phyloP scores from a whole-genome alignment of 1,140 invertebrate species.

The Drosophila pachea region DNA sequence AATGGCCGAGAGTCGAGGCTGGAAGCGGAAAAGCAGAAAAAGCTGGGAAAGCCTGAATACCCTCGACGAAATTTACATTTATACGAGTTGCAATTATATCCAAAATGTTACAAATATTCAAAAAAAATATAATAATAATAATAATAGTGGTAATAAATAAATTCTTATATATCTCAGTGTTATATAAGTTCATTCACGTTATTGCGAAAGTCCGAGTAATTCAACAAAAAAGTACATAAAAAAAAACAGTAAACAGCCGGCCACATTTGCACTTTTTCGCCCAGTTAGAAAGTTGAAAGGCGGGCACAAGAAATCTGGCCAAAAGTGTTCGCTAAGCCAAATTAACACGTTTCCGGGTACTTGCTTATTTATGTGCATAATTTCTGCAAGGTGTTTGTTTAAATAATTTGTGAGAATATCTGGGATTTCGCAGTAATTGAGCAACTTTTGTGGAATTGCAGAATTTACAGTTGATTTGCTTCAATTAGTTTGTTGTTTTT shows the following conservation, averaged over 20 bases:
- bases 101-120: no score
- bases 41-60: constrained; percentile 7
- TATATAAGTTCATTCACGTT: neutral
- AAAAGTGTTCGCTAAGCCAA: constrained; percentile 39
- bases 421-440: constrained; percentile 47
- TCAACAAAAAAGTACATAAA: neutral
- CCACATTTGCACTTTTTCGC: constrained; percentile 11
- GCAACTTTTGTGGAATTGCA: neutral
- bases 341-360: constrained; percentile 65
- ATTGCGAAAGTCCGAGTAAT: no score
- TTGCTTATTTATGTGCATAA: constrained; percentile 58
- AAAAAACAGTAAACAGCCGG: no score
- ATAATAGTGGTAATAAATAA: no score
- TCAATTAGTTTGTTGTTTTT: neutral
- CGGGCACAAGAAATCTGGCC: constrained; percentile 18
- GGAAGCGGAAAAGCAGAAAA: constrained; percentile 8
- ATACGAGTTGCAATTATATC: neutral
- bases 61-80: neutral
- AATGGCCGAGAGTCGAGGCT: constrained; percentile 48
- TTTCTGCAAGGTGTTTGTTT: constrained; percentile 57
- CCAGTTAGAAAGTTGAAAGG: constrained; percentile 64
- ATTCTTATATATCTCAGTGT: no score
- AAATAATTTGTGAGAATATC: constrained; percentile 35
- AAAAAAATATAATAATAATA: no score
- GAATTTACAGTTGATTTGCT: neutral